phyloP scores from a whole-genome alignment of 2,797 vertebrate species.

The Myotis daubentonii region DNA sequence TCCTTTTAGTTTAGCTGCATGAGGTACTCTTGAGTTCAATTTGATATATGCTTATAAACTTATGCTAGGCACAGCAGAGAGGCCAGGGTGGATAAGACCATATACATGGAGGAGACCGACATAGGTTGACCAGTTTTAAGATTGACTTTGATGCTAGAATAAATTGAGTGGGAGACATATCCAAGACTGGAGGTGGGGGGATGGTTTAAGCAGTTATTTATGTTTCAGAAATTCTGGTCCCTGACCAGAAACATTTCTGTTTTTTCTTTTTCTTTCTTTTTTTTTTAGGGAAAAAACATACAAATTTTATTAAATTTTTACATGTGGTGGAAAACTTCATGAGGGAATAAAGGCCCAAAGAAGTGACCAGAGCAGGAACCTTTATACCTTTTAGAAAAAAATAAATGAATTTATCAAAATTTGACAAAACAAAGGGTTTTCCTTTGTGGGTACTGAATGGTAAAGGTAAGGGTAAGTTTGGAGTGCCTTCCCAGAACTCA shows the following conservation, averaged over 20 bases:
- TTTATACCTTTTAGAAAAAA: too few species aligned
- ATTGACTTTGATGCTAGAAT: neutral
- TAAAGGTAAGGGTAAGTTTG: too few species aligned
- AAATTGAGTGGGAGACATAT: neutral
- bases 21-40: neutral
- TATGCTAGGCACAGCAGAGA: neutral
- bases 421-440: too few species aligned
- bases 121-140: neutral
- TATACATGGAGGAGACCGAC: neutral
- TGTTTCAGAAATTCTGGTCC: neutral
- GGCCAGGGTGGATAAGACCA: neutral
- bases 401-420: too few species aligned
- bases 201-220: neutral
- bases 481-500: too few species aligned
- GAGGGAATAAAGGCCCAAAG: too few species aligned
- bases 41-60: neutral
- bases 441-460: too few species aligned
- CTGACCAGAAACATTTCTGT: neutral
- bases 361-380: too few species aligned
- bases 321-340: too few species aligned
- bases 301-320: too few species aligned
- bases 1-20: slow-evolving; percentile 17
- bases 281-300: too few species aligned
- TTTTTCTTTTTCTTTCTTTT: too few species aligned
- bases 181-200: rapidly evolving